Percentiles rank a stretch among this genome's conserved stretches.
phyloP scores from a whole-genome alignment of 1,140 invertebrate species.

The Sinella curviseta region DNA sequence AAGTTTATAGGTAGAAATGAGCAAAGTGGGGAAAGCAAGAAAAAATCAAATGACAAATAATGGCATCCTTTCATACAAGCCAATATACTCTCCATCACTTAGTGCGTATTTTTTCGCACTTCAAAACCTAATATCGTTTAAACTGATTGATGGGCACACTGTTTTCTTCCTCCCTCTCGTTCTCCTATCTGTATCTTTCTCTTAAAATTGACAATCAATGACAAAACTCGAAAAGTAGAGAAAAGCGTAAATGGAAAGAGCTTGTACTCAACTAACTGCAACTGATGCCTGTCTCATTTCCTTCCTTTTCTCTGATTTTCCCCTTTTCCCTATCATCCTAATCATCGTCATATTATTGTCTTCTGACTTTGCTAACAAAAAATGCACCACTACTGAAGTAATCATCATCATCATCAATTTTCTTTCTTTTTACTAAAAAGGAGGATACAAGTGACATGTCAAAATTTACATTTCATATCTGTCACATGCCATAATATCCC shows the following conservation, averaged over 20 bases:
- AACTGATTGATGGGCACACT: background rate
- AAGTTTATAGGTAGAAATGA: background rate
- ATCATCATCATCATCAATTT: background rate
- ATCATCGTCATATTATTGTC: background rate
- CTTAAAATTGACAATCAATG: background rate
- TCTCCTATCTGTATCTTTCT: too few species aligned
- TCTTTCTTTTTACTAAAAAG: too few species aligned
- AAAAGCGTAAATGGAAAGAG: background rate
- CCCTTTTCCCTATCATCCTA: too few species aligned
- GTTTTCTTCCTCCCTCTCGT: background rate
- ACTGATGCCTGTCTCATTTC: background rate
- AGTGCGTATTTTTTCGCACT: background rate
- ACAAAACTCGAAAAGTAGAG: background rate
- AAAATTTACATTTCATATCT: constrained; percentile 13
- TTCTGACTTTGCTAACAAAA: background rate
- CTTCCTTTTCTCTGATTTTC: too few species aligned
- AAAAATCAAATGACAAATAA: constrained; percentile 19
- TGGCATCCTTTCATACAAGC: background rate
- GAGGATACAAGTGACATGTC: constrained; percentile 13
- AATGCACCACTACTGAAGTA: background rate
- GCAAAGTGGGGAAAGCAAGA: background rate
- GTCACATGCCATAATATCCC: background rate
- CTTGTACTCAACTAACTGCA: background rate
- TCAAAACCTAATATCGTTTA: constrained; percentile 1
- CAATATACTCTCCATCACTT: background rate